These are phyloP conservation scores for Megaptera novaeangliae DNA, from an alignment of 2,113 vertebrate genomes.

Conservation along the genomic window DNA sequence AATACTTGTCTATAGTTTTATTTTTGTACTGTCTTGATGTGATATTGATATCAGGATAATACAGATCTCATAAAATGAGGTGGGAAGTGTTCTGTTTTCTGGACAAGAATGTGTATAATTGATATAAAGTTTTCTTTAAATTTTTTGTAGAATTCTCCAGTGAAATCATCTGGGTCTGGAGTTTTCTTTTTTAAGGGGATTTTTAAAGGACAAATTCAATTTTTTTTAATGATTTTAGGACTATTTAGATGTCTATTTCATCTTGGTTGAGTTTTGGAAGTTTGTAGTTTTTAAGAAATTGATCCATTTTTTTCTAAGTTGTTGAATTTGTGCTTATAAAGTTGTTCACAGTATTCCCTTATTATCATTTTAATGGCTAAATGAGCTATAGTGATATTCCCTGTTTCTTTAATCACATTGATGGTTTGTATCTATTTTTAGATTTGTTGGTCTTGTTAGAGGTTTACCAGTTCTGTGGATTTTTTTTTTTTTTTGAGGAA, in stretches of 20 bases:
- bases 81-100: background rate
- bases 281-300: background rate
- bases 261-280: background rate
- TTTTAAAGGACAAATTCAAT: background rate
- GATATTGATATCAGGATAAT: background rate
- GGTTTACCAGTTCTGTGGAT: background rate
- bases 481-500: background rate
- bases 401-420: background rate
- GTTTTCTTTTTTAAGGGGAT: background rate
- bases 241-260: background rate
- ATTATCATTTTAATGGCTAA: background rate
- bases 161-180: background rate
- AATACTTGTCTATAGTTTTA: background rate
- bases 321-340: background rate
- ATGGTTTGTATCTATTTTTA: background rate
- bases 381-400: background rate
- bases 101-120: background rate
- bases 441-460: background rate
- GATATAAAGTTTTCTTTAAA: background rate
- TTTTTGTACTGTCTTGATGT: background rate
- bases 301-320: background rate
- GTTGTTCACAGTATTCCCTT: background rate
- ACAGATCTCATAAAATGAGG: background rate
- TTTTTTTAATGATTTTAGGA: background rate
- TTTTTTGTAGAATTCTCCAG: background rate